A percentile compares a stretch with the other conserved stretches of the same genome.
These are phyloP conservation scores for Pseudonaja textilis DNA, from an alignment of 2,113 vertebrate species.

Conservation along the genomic window DNA sequence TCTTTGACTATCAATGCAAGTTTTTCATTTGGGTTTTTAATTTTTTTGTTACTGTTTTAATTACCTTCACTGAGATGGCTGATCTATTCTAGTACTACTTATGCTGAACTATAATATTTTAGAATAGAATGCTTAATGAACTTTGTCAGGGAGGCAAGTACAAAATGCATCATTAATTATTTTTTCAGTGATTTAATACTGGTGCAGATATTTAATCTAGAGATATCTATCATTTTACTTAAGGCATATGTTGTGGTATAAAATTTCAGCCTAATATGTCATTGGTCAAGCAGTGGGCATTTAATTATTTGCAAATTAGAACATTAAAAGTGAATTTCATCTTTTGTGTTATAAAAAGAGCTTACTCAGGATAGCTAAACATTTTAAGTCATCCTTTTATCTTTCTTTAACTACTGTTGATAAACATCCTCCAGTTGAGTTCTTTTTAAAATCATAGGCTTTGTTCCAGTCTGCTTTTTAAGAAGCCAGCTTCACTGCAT, in stretches of 20 bases:
- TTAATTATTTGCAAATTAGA: not conserved
- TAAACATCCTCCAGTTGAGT: not conserved
- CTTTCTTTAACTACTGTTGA: not conserved
- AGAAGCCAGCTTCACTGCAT: conserved; percentile 8
- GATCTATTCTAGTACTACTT: not conserved
- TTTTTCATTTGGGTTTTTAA: not conserved
- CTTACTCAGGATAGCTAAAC: not conserved
- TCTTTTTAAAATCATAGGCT: not conserved
- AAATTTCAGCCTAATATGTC: not conserved
- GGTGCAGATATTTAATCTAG: not conserved
- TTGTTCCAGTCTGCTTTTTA: not conserved
- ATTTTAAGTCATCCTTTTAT: not conserved
- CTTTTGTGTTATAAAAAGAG: not conserved
- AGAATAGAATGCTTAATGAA: not conserved
- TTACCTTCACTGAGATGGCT: not conserved
- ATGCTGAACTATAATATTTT: not conserved
- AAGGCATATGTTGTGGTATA: not conserved
- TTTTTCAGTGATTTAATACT: not conserved
- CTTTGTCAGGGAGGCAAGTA: not conserved
- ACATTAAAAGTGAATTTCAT: not conserved
- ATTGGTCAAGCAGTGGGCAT: not conserved
- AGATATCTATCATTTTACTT: conserved; percentile 6
- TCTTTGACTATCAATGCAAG: not conserved
- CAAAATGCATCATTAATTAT: not conserved
- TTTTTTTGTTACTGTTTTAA: not conserved